Evolutionary conservation across 1,140 invertebrate species (phyloP).

Genomic region (Cyclargus thomasi): DNA sequence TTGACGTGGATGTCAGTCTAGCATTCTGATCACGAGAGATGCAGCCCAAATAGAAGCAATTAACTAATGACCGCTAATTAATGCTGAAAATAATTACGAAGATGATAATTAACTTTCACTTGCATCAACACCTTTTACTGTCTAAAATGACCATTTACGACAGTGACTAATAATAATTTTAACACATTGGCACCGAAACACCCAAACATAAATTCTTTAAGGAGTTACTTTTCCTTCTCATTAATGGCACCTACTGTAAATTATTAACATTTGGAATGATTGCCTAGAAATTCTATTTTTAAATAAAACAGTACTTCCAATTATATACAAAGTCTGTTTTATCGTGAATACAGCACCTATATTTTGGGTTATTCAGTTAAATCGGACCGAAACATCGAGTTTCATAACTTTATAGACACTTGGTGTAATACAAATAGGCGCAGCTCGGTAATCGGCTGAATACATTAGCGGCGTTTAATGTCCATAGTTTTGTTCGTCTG

Average conservation of each 20-base stretch:
- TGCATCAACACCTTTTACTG: conserved; percentile 4
- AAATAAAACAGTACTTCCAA: too few relatives aligned
- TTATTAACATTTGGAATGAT: conserved; percentile 25
- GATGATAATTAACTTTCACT: conserved; percentile 28
- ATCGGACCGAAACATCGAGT: conserved; percentile 23
- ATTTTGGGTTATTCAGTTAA: too few relatives aligned
- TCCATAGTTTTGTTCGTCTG: too few relatives aligned
- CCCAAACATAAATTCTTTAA: conserved; percentile 3
- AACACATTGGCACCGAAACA: conserved; percentile 2
- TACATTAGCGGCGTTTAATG: too few relatives aligned
- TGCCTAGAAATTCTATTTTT: too few relatives aligned
- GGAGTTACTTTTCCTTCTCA: neutral
- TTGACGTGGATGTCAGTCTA: neutral
- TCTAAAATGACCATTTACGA: conserved; percentile 6
- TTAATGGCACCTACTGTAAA: conserved; percentile 15
- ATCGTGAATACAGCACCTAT: too few relatives aligned
- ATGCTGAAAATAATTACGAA: conserved; percentile 20
- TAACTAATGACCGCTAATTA: conserved; percentile 28
- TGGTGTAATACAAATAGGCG: too few relatives aligned
- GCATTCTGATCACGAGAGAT: neutral
- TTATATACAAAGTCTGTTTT: too few relatives aligned
- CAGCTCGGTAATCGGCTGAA: too few relatives aligned
- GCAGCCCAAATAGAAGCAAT: conserved; percentile 20
- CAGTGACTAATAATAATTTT: conserved; percentile 1
- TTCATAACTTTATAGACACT: conserved; percentile 52